Conservation (phyloP, 2,113 vertebrate genomes). For the Solea senegalensis region DNA sequence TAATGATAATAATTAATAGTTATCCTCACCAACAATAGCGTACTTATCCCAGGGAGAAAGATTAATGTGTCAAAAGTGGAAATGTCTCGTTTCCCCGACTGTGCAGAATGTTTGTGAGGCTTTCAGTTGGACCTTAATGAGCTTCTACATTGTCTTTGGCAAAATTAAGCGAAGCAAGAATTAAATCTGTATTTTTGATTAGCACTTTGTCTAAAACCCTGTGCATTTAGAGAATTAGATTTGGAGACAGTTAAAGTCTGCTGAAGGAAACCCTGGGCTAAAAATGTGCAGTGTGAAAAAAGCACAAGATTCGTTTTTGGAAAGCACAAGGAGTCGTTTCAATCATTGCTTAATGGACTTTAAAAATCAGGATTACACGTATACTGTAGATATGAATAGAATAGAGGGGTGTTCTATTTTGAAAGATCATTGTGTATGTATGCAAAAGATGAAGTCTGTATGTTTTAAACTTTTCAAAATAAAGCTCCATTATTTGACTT, state of each 20-base stretch:
- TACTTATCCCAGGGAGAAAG: not conserved
- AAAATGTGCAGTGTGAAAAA: constrained; percentile 41
- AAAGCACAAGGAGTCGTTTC: constrained; percentile 7
- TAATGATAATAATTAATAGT: not conserved
- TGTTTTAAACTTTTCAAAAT: constrained; percentile 32
- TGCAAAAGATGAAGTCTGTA: constrained; percentile 20
- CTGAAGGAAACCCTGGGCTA: constrained; percentile 20
- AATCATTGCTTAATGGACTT: constrained; percentile 15
- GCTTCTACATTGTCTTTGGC: not conserved
- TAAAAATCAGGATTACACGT: constrained; percentile 3
- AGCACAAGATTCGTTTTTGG: constrained; percentile 13
- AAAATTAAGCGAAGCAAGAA: not conserved
- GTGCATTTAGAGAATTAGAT: not conserved
- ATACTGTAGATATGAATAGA: not conserved
- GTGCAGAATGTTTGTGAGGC: constrained; percentile 11
- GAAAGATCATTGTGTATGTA: constrained; percentile 10
- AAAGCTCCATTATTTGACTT: constrained; percentile 34
- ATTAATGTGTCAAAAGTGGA: not conserved
- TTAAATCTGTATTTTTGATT: not conserved
- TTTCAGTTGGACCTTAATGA: constrained; percentile 7
- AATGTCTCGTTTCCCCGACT: not conserved
- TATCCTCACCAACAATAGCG: not conserved
- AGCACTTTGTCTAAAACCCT: no score
- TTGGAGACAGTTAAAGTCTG: not conserved
- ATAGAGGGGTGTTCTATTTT: not conserved